Conservation (phyloP, 2,797 vertebrate genomes). For the Chelon labrosus region DNA sequence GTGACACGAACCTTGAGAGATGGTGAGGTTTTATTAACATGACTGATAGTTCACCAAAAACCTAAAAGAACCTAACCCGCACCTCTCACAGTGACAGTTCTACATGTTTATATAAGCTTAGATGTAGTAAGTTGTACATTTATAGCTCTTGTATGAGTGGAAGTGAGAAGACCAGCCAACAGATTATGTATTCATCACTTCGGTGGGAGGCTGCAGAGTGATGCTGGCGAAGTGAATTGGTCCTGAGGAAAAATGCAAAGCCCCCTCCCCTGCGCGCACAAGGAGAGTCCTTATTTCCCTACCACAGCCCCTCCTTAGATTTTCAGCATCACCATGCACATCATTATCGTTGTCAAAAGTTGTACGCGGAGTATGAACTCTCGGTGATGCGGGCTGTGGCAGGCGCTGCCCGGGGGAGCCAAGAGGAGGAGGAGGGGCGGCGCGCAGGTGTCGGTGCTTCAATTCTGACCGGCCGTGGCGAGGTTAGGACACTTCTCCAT, state of each 20-base stretch:
- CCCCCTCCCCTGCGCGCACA: slow-evolving; percentile 12
- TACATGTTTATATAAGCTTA: not conserved
- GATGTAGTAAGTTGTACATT: not conserved
- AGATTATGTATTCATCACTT: slow-evolving; percentile 52
- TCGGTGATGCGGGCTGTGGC: slow-evolving; percentile 47
- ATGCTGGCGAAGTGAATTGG: slow-evolving; percentile 48
- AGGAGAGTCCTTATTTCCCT: slow-evolving; percentile 56
- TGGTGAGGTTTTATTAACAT: slow-evolving; percentile 57
- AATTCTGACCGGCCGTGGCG: slow-evolving; percentile 72
- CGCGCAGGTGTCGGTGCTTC: slow-evolving; percentile 70
- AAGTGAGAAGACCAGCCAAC: slow-evolving; percentile 32
- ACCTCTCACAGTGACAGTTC: slow-evolving; percentile 7
- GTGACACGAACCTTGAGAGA: slow-evolving; percentile 75
- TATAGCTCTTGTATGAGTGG: not conserved
- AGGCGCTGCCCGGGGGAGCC: slow-evolving; percentile 46
- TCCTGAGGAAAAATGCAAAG: slow-evolving; percentile 51
- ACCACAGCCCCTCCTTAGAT: slow-evolving; percentile 48
- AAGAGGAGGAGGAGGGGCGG: slow-evolving; percentile 30
- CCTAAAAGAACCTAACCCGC: not conserved
- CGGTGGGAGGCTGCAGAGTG: slow-evolving; percentile 48
- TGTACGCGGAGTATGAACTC: slow-evolving; percentile 64
- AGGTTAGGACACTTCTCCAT: slow-evolving; percentile 82
- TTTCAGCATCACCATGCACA: slow-evolving; percentile 70
- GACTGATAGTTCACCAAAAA: slow-evolving; percentile 56
- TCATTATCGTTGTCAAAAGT: slow-evolving; percentile 81